These are phyloP conservation scores for Hippocampus comes DNA, from an alignment of 2,113 vertebrate species.

Conservation along the genomic window DNA sequence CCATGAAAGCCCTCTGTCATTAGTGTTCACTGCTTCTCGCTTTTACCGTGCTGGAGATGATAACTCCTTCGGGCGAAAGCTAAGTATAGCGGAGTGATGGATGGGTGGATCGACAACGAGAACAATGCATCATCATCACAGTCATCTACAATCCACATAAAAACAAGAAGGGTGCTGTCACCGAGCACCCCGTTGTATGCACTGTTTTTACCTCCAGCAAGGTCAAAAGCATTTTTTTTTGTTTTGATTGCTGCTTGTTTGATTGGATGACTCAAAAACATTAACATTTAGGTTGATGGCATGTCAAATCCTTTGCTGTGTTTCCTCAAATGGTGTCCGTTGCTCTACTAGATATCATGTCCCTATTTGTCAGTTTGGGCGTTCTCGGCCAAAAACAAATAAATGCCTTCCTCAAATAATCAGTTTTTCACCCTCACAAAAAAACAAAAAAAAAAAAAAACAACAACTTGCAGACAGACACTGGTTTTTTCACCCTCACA, in stretches of 20 bases:
- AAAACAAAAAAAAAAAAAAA: too few relatives aligned
- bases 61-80: constrained; percentile 45
- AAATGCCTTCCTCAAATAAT: constrained; percentile 42
- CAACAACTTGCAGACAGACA: constrained; percentile 9
- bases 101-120: constrained; percentile 43
- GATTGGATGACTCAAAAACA: background rate
- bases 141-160: constrained; percentile 40
- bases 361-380: background rate
- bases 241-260: background rate
- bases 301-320: background rate
- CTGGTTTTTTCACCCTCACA: constrained; percentile 5
- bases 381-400: constrained; percentile 15
- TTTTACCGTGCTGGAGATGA: constrained; percentile 14
- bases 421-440: constrained; percentile 29
- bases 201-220: background rate
- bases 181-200: constrained; percentile 32
- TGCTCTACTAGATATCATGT: background rate
- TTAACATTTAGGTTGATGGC: background rate
- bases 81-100: constrained; percentile 58
- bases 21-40: constrained; percentile 25
- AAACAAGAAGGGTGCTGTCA: constrained; percentile 29
- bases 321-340: background rate
- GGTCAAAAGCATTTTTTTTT: background rate
- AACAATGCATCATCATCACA: constrained; percentile 42
- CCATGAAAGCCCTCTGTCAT: constrained; percentile 53